Conservation (phyloP, 2,888 invertebrate genomes). For the Lomographa bimaculata region DNA sequence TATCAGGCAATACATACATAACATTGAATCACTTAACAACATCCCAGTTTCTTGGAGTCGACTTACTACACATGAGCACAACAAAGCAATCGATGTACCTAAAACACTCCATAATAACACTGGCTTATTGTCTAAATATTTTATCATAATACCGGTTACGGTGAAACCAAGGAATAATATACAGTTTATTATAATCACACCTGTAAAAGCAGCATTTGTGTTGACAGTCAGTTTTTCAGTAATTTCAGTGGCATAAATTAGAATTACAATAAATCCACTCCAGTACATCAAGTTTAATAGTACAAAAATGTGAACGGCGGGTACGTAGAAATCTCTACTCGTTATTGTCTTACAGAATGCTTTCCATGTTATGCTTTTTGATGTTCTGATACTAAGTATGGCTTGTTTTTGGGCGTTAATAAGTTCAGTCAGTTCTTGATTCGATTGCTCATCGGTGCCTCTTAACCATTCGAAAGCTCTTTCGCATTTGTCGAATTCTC, state of each 20-base stretch:
- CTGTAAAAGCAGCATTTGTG: conserved; percentile 22
- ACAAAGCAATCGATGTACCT: conserved; percentile 14
- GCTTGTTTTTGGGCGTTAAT: no score
- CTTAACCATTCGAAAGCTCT: no score
- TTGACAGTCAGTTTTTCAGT: conserved; percentile 23
- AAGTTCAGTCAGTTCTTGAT: no score
- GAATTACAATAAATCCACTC: conserved; percentile 26
- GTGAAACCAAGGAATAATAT: conserved; percentile 19
- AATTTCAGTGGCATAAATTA: conserved; percentile 31
- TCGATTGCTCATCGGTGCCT: no score
- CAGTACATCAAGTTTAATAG: conserved; percentile 30
- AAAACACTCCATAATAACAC: conserved; percentile 22
- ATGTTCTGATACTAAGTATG: no score
- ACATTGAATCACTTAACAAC: conserved; percentile 22
- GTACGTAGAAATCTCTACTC: conserved; percentile 33
- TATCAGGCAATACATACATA: conserved; percentile 24
- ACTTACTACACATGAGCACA: conserved; percentile 12
- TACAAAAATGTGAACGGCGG: conserved; percentile 29
- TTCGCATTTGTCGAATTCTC: no score
- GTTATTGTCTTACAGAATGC: no score
- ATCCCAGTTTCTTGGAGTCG: conserved; percentile 18
- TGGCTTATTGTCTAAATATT: conserved; percentile 28
- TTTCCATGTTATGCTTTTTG: no score
- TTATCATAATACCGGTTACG: conserved; percentile 17
- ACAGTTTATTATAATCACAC: conserved; percentile 16